Base-by-base conservation (phyloP, 2,797 vertebrate species). In the Huso huso region DNA sequence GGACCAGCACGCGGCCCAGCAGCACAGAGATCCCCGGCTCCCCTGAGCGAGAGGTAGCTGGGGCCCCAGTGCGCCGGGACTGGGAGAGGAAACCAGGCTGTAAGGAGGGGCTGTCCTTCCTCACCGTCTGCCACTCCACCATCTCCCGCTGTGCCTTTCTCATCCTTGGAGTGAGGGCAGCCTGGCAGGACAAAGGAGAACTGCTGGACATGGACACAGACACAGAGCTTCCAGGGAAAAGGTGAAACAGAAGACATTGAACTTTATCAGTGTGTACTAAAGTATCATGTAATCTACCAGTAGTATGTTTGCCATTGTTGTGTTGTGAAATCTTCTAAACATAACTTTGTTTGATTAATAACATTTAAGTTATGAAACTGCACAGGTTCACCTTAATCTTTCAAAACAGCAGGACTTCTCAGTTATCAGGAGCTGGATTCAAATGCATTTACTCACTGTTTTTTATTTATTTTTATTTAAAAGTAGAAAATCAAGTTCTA, bases 81-180 rank as follows among this genome's bases (percentile, higher is more conserved):
- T 83, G 81, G 80, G 84, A 85, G 50, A 80, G 76, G 67, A 76
- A 73, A 55, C 68, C 74, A 63, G 79, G 83, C n/a, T 78, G 77
- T 0, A 82, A 86, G 65, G 85, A 89, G 59, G 79, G 78, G 66
- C 74, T 87, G 72, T 83, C 88, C 65, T 92, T 90, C 73, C 81
- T 83, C 3, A 77, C 80, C 6, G 81, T 82, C 72, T 92, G 90
- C 77, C 87, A 88, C 79, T 79, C 87, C 76, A 79, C 92, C 66
- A 86, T 90, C 62, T 87, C 86, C 67, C 90, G 87, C 68, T 89
- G 88, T 70, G 82, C 91, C 64, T 91, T 91, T 75, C 86, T 92
- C 64, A 80, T 92, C 63, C 77, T 91, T 53, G 88, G 88, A 10
- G 88, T 92, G 64, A 77, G 81, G 52, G 78, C 90, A 6, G 86